Evolutionary conservation across 1,140 invertebrate genomes (phyloP), one percentile per base, ranked within the genome.

Genomic region (Drosophila sp.): DNA sequence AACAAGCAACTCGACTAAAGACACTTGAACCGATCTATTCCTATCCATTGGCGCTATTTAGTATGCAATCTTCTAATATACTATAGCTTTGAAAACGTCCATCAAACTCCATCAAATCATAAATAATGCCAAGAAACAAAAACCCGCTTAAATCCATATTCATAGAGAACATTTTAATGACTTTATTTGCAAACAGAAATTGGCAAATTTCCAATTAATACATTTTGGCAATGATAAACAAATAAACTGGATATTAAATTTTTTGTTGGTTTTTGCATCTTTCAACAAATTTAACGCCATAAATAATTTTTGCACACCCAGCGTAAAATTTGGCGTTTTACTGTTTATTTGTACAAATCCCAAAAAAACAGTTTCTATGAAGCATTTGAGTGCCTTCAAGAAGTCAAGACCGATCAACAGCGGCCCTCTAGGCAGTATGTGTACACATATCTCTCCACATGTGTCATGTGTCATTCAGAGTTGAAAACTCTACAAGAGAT

Each of bases 381-480:
- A 55, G 27, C 17, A 3, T 58, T 58, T 1, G 33, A 58, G 56
- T 58, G 56, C 32, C 32, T 58, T 58, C 10, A 58, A 35, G n/a
- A 58, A 58, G 56, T 58, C 32, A 58, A n/a, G 30, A 17, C 32
- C 32, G 1, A 10, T 47, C 50, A 10, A 10, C 29, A 25, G 8
- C 35, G 7, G 11, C 56, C 23, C 56, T 25, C 30, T 50, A 50
- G 44, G n/a, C 32, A 25, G 8, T 58, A 58, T 58, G 32, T 33
- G 32, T 55, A 10, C 23, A 58, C 30, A 35, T 7, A 35, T 35
- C 35, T 58, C 56, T 58, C 56, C 32, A 58, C 56, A 50, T 50
- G 44, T 58, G 56, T 58, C 56, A 58, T 58, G 56, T 58, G 56
- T 35, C 56, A 58, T 35, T 58, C 32, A 58, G 23, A 50, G 44